Percentiles rank a stretch among this genome's conserved stretches.
Conservation (phyloP, 2,797 vertebrate genomes). For the Myotis daubentonii region DNA sequence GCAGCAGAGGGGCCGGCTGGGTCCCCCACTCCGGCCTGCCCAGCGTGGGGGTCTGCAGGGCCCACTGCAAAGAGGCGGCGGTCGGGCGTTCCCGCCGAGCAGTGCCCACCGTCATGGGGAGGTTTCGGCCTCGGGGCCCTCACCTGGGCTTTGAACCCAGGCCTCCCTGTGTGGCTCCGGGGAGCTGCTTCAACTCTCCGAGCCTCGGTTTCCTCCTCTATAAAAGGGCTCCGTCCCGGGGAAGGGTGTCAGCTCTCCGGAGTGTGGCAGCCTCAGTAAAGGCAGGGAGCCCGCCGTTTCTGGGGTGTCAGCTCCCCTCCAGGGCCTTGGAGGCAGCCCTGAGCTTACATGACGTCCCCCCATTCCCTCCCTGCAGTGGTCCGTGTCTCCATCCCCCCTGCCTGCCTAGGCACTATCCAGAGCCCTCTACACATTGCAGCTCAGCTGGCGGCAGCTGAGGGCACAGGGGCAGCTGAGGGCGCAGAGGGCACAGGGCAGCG, state of each 20-base stretch:
- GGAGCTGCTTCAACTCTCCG: neutral
- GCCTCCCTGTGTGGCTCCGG: neutral
- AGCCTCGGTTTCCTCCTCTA: neutral
- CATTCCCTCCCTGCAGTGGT: too few relatives aligned
- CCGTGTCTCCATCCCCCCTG: too few relatives aligned
- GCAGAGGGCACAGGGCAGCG: too few relatives aligned
- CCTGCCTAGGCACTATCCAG: too few relatives aligned
- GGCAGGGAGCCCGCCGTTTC: neutral
- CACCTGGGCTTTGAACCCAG: neutral
- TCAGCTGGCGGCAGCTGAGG: too few relatives aligned
- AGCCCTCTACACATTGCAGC: too few relatives aligned
- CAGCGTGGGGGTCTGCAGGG: neutral
- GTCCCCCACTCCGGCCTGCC: neutral
- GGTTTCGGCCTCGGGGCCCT: neutral
- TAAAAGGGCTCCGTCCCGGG: neutral
- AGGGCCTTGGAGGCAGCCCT: neutral
- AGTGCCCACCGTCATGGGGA: too few relatives aligned
- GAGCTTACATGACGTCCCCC: too few relatives aligned
- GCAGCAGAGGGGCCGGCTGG: neutral
- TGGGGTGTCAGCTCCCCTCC: too few relatives aligned
- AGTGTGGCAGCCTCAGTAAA: rapidly evolving
- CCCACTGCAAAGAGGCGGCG: rapidly evolving
- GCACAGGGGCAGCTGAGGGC: too few relatives aligned
- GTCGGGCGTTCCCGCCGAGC: rapidly evolving
- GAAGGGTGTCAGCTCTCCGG: neutral